Conservation (phyloP, 1,140 invertebrate genomes). For the Macrobrachium nipponense region DNA sequence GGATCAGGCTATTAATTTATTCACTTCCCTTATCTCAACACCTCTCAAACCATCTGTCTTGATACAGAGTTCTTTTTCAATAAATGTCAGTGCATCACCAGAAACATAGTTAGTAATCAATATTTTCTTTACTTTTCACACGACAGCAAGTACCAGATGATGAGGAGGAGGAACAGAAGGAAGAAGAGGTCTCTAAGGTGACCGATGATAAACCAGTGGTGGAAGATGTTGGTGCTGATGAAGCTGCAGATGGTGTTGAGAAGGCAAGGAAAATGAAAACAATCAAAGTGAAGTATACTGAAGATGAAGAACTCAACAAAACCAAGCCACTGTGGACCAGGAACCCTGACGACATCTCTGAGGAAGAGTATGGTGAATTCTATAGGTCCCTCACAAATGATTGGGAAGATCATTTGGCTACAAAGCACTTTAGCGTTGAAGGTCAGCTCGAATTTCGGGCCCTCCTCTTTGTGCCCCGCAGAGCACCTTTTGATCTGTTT, state of each 20-base stretch:
- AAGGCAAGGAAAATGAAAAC: constrained; percentile 91
- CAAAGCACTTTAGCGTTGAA: constrained; percentile 99
- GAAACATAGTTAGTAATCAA: too few species aligned
- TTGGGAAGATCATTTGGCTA: constrained; percentile 98
- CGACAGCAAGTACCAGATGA: constrained; percentile 85
- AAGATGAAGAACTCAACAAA: constrained; percentile 98
- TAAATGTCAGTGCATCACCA: neutral
- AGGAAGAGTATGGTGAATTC: constrained; percentile 99
- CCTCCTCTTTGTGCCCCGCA: constrained; percentile 91
- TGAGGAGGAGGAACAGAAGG: constrained; percentile 81
- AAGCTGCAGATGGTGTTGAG: constrained; percentile 83
- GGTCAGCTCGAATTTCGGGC: constrained; percentile 98
- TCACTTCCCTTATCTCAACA: neutral
- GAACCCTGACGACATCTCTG: constrained; percentile 96
- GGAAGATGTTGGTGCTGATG: constrained; percentile 89
- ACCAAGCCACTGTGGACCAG: constrained; percentile 99
- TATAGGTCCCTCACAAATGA: constrained; percentile 99
- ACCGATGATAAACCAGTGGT: constrained; percentile 86
- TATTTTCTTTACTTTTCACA: neutral
- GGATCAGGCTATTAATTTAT: neutral
- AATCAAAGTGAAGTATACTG: constrained; percentile 96
- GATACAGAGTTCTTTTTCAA: neutral
- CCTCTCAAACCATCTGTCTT: too few species aligned
- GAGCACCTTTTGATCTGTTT: constrained; percentile 97
- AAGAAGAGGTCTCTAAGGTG: constrained; percentile 73